Percentiles rank a stretch among this genome's conserved stretches.
Evolutionary conservation across 2,888 invertebrate genomes (phyloP).

Genomic region (Polietes domitor): DNA sequence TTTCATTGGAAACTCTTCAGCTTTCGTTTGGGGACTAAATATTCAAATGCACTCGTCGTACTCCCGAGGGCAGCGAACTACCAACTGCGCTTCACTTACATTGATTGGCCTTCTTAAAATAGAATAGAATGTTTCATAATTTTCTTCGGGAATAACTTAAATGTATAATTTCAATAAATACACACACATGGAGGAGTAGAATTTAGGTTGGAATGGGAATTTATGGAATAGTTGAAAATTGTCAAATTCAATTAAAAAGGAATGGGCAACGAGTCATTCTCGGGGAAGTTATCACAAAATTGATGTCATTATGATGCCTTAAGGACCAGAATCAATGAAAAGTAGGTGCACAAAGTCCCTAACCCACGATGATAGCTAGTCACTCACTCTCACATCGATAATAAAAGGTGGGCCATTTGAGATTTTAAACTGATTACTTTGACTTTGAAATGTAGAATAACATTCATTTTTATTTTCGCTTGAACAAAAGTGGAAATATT

Average conservation of each 20-base stretch:
- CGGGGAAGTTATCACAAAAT: not conserved
- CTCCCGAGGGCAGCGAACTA: not conserved
- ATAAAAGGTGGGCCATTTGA: too few relatives aligned
- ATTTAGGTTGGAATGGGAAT: too few relatives aligned
- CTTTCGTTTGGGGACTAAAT: not conserved
- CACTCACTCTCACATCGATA: too few relatives aligned
- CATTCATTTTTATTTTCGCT: too few relatives aligned
- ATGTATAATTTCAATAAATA: too few relatives aligned
- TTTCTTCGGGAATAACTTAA: not conserved
- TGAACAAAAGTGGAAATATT: too few relatives aligned
- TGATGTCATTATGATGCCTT: not conserved
- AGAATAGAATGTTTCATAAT: not conserved
- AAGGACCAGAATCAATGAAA: too few relatives aligned
- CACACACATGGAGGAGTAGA: too few relatives aligned
- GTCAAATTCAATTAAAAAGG: not conserved
- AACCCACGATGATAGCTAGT: too few relatives aligned
- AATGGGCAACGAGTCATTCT: not conserved
- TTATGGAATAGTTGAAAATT: not conserved
- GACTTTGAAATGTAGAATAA: too few relatives aligned
- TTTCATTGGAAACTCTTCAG: slow-evolving; percentile 15
- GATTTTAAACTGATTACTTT: too few relatives aligned
- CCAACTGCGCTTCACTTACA: slow-evolving; percentile 2
- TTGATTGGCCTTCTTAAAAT: not conserved
- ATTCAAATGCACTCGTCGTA: slow-evolving; percentile 25
- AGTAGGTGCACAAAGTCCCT: too few relatives aligned